These are phyloP conservation scores for Rhingia rostrata DNA, from an alignment of 2,888 invertebrate genomes.

Conservation along the genomic window DNA sequence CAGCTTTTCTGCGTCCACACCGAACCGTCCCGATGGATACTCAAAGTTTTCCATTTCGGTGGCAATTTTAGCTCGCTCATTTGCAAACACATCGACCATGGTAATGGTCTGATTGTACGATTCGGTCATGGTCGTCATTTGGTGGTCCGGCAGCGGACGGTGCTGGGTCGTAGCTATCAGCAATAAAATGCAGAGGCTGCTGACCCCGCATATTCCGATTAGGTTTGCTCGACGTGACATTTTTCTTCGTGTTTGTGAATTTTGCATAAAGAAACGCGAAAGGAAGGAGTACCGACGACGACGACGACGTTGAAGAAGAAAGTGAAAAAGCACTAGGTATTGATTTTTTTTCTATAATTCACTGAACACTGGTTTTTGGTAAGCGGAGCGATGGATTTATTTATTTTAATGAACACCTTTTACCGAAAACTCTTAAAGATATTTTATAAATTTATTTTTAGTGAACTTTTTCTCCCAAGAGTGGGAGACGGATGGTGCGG, in stretches of 20 bases:
- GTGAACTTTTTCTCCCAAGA: constrained; percentile 5
- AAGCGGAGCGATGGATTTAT: constrained; percentile 1
- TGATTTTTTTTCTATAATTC: constrained; percentile 56
- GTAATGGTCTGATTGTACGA: constrained; percentile 82
- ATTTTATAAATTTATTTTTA: constrained; percentile 3
- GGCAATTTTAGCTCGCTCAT: constrained; percentile 84
- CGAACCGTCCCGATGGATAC: constrained; percentile 85
- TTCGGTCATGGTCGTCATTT: constrained; percentile 74
- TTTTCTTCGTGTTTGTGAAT: constrained; percentile 55
- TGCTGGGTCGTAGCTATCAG: constrained; percentile 83
- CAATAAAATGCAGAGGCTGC: constrained; percentile 82
- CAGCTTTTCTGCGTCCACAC: constrained; percentile 85
- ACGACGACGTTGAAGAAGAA: constrained; percentile 8
- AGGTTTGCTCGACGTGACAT: constrained; percentile 83
- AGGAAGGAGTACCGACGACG: neutral
- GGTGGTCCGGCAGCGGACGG: constrained; percentile 78
- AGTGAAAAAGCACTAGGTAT: constrained; percentile 44
- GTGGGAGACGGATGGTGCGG: neutral
- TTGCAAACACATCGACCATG: constrained; percentile 85
- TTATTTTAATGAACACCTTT: constrained; percentile 24
- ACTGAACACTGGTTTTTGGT: constrained; percentile 6
- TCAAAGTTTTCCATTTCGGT: constrained; percentile 86
- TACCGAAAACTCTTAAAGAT: constrained; percentile 24
- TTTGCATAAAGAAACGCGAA: constrained; percentile 41
- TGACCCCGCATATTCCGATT: constrained; percentile 82